Evolutionary conservation across 2,113 vertebrate genomes (phyloP).

Genomic region (Lichenostomus cassidix): DNA sequence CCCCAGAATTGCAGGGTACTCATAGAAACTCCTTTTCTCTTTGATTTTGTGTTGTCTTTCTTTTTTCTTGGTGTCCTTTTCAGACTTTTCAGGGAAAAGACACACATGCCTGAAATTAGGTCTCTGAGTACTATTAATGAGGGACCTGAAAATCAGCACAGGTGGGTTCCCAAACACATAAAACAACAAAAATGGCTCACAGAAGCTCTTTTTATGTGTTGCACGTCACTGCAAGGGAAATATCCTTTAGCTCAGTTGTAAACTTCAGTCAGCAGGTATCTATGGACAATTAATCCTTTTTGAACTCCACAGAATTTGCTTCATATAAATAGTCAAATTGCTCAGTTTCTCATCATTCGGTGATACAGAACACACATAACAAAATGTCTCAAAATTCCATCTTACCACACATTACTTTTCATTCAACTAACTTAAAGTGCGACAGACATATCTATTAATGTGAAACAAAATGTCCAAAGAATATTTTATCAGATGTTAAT

Average conservation of each 20-base stretch:
- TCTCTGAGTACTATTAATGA: not conserved
- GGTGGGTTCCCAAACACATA: not conserved
- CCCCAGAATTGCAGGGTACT: not conserved
- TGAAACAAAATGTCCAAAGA: not conserved
- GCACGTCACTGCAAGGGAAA: not conserved
- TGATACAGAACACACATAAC: not conserved
- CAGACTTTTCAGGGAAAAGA: constrained; percentile 9
- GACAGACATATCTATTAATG: not conserved
- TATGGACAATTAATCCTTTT: not conserved
- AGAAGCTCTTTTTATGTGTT: not conserved
- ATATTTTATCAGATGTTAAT: not conserved
- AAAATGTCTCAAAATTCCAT: not conserved
- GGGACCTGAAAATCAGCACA: not conserved
- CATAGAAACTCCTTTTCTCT: not conserved
- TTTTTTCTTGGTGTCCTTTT: not conserved
- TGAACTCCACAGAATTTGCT: not conserved
- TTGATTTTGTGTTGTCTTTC: not conserved
- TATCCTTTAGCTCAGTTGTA: not conserved
- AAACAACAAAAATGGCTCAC: not conserved
- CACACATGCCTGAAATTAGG: not conserved
- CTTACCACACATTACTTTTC: not conserved
- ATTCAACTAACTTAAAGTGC: not conserved
- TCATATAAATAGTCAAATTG: not conserved
- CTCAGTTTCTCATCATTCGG: not conserved
- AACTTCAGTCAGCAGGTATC: not conserved